phyloP scores from a whole-genome alignment of 1,140 invertebrate genomes.

The Atta cephalotes region DNA sequence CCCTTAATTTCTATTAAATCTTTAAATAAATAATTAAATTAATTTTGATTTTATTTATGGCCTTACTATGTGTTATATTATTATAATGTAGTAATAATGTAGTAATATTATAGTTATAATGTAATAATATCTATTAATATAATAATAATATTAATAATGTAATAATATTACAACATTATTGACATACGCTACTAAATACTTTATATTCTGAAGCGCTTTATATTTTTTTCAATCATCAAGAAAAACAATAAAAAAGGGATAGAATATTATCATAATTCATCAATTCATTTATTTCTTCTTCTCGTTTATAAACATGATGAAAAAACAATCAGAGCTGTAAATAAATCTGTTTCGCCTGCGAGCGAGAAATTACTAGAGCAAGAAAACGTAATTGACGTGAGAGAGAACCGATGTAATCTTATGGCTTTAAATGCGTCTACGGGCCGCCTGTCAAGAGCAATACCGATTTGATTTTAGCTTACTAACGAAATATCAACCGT shows the following conservation, averaged over 20 bases:
- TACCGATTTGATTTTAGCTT: slow-evolving; percentile 35
- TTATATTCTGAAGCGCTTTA: background rate
- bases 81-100: too few relatives aligned
- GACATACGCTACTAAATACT: background rate
- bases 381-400: background rate
- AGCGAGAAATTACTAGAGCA: slow-evolving; percentile 4
- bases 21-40: slow-evolving; percentile 10
- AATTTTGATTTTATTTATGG: background rate
- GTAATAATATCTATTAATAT: too few relatives aligned
- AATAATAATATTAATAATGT: too few relatives aligned
- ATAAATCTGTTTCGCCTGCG: background rate
- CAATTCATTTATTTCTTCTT: slow-evolving; percentile 27
- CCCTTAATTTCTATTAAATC: background rate
- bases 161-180: too few relatives aligned
- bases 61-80: too few relatives aligned
- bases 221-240: background rate
- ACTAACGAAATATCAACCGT: slow-evolving; percentile 36
- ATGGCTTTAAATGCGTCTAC: slow-evolving; percentile 25
- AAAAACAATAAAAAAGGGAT: background rate
- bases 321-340: slow-evolving; percentile 23
- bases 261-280: background rate
- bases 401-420: slow-evolving; percentile 23
- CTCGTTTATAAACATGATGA: background rate
- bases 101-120: too few relatives aligned
- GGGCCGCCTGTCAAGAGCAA: background rate